phyloP scores from a whole-genome alignment of 2,113 vertebrate species.

The Melanerpes aurifrons region DNA sequence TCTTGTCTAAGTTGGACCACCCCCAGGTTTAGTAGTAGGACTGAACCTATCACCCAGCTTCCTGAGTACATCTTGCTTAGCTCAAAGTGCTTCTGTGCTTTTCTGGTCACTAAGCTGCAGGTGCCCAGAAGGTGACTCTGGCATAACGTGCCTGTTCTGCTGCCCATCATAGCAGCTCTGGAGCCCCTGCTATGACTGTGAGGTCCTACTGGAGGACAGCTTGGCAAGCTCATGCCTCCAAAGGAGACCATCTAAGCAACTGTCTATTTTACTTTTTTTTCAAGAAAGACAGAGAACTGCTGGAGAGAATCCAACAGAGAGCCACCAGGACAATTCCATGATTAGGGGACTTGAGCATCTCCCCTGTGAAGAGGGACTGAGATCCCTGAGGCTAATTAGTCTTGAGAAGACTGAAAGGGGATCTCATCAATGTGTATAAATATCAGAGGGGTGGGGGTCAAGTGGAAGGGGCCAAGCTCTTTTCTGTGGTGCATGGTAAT shows the following conservation, averaged over 20 bases:
- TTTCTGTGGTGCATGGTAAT: too few relatives aligned
- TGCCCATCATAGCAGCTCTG: neutral
- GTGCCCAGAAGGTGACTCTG: neutral
- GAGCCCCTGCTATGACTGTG: neutral
- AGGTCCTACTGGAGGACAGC: neutral
- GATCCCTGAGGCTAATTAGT: too few relatives aligned
- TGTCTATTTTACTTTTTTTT: neutral
- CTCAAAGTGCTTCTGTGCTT: neutral
- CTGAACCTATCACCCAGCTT: neutral
- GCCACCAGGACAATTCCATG: too few relatives aligned
- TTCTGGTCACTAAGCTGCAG: neutral
- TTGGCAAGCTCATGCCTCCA: neutral
- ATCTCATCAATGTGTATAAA: too few relatives aligned
- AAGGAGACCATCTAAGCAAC: neutral
- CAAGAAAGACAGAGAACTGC: too few relatives aligned
- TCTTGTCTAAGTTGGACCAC: neutral
- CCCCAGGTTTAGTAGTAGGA: neutral
- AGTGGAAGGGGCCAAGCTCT: too few relatives aligned
- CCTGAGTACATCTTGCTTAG: neutral
- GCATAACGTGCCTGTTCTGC: rapidly evolving
- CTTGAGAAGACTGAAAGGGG: too few relatives aligned
- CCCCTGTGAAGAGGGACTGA: too few relatives aligned
- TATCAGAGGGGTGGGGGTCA: too few relatives aligned
- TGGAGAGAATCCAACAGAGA: too few relatives aligned
- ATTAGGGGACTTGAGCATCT: too few relatives aligned